Base-by-base conservation (phyloP, 2,797 vertebrate genomes). In the Philypnodon macrostomus region DNA sequence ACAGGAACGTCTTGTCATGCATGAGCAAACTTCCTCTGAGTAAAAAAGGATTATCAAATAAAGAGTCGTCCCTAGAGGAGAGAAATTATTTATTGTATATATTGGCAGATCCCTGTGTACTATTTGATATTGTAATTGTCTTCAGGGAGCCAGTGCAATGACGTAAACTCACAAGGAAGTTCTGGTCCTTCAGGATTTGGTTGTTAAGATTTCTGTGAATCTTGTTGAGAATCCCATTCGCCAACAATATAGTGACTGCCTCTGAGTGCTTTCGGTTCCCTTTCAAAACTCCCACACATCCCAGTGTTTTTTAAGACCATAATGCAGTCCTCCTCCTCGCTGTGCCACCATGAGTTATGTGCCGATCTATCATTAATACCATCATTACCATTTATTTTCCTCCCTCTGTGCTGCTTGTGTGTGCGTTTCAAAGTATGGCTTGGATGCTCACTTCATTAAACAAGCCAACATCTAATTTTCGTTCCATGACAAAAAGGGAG, bases 301-400 rank as follows among this genome's bases (percentile, higher is more conserved):
- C 48, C 48, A 59, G 12, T 27, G 1, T 32, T 48, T 48, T 16
- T 10, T 32, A 54, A 63, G 50, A 70, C 1, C 30, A 42, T 21
- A 54, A 45, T 47, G 52, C 54, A 5, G 38, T 64, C 73, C 53
- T 64, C 63, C 70, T 77, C 63, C 53, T 53, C 65, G 53, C 4
- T 15, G 62, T 78, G 72, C 64, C 63, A 77, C 66, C 35, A 71
- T 77, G 74, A 82, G 66, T 79, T 82, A 77, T 61, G 66, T 56
- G 52, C 63, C 47, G 54, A 68, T 75, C 51, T 73, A 64, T 83
- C 79, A 81, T 83, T 80, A 69, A 77, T 75, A 48, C 55, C 63
- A 55, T 76, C 61, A 77, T 72, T 83, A 73, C 67, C 75, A 77
- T 79, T 67, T 47, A 49, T 67, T 63, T 44, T 30, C 26, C 38